Evolutionary conservation across 2,797 vertebrate species (phyloP).

Genomic region (Liasis olivaceus): DNA sequence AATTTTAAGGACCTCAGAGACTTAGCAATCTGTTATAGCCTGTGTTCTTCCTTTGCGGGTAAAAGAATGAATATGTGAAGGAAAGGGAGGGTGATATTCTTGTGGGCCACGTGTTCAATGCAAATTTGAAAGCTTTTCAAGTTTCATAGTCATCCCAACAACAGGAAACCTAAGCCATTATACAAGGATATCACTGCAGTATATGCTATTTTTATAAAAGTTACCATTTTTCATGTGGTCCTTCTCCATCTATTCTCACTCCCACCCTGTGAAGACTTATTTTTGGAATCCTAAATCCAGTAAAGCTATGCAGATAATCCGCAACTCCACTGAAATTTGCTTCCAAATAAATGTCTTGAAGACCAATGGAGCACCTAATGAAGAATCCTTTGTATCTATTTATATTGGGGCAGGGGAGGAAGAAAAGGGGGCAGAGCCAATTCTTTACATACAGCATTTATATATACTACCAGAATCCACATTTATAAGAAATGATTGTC

Average conservation of each 20-base stretch:
- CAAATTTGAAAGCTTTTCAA: constrained; percentile 9
- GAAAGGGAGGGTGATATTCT: neutral
- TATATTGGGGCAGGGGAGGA: neutral
- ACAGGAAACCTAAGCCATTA: neutral
- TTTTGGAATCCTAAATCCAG: neutral
- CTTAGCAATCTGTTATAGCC: neutral
- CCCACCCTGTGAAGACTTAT: too few relatives aligned
- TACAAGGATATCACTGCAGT: neutral
- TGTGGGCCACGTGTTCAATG: neutral
- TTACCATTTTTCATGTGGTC: neutral
- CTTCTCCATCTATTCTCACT: too few relatives aligned
- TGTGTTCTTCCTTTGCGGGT: neutral
- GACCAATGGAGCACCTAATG: neutral
- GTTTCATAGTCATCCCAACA: neutral
- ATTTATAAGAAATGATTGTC: neutral
- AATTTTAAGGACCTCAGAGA: neutral
- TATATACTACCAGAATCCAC: neutral
- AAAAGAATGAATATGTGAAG: neutral
- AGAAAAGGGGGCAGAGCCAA: neutral
- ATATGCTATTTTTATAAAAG: neutral
- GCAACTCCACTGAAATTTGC: neutral
- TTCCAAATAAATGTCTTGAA: neutral
- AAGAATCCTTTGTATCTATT: neutral
- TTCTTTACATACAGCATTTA: neutral
- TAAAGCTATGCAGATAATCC: neutral